phyloP scores from a whole-genome alignment of 2,113 vertebrate species.

The Syrmaticus mikado region DNA sequence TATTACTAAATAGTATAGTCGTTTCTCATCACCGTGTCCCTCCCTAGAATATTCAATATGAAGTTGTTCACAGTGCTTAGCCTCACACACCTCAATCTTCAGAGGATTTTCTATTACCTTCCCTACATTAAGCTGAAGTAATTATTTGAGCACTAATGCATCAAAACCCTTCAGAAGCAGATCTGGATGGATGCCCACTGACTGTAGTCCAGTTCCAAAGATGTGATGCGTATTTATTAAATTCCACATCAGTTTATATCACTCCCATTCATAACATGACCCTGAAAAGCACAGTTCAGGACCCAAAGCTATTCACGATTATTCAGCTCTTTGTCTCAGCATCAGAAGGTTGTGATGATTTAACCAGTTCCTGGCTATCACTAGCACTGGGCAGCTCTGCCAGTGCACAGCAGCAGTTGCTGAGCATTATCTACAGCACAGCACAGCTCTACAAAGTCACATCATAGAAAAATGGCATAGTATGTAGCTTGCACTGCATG shows the following conservation, averaged over 20 bases:
- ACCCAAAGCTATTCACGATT: not conserved
- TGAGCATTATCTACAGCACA: not conserved
- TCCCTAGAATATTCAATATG: not conserved
- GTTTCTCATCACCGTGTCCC: not conserved
- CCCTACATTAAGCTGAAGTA: not conserved
- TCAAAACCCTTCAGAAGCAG: not conserved
- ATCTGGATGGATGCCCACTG: not conserved
- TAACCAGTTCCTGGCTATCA: not conserved
- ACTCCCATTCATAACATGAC: not conserved
- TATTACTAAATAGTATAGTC: not conserved
- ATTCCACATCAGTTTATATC: not conserved
- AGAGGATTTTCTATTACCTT: not conserved
- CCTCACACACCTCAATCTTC: not conserved
- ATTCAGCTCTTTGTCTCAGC: not conserved
- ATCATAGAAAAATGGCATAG: not conserved
- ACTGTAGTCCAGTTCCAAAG: not conserved
- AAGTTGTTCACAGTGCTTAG: not conserved
- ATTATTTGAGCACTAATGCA: not conserved
- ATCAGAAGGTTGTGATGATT: not conserved
- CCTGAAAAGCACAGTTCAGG: not conserved
- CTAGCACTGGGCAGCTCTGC: not conserved
- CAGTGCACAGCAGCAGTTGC: not conserved
- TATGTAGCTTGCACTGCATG: too few species aligned
- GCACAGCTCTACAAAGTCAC: not conserved
- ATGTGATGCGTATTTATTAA: not conserved